These are phyloP conservation scores for Tenualosa thibaudeaui DNA, from an alignment of 2,797 vertebrate genomes.

Conservation along the genomic window DNA sequence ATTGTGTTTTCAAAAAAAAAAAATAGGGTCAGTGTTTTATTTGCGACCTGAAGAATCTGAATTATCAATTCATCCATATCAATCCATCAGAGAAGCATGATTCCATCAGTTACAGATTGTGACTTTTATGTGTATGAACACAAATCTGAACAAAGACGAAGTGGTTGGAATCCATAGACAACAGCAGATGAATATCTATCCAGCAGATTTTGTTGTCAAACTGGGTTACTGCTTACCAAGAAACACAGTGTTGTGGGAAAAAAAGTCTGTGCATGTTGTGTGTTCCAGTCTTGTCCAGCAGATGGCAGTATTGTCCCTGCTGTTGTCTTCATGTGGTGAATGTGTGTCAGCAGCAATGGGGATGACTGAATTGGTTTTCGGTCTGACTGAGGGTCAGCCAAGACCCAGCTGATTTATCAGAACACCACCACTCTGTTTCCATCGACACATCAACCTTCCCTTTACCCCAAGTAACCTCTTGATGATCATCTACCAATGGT, in stretches of 20 bases:
- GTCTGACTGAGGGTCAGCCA: background rate
- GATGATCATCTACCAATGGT: background rate
- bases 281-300: background rate
- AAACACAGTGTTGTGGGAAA: background rate
- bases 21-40: background rate
- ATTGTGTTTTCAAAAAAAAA: no score
- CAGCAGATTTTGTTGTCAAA: background rate
- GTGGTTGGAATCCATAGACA: background rate
- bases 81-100: background rate
- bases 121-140: no score
- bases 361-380: background rate
- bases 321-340: background rate
- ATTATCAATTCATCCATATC: background rate
- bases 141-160: background rate
- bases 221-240: background rate
- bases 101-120: background rate
- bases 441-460: background rate
- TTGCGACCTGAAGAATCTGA: no score
- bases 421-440: background rate
- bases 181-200: background rate
- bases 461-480: background rate
- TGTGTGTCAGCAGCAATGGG: slow-evolving; percentile 1
- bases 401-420: background rate
- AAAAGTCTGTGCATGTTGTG: no score
- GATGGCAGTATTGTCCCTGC: background rate